These are phyloP conservation scores for Corythornis cristatus DNA, from an alignment of 2,113 vertebrate species.

Conservation along the genomic window DNA sequence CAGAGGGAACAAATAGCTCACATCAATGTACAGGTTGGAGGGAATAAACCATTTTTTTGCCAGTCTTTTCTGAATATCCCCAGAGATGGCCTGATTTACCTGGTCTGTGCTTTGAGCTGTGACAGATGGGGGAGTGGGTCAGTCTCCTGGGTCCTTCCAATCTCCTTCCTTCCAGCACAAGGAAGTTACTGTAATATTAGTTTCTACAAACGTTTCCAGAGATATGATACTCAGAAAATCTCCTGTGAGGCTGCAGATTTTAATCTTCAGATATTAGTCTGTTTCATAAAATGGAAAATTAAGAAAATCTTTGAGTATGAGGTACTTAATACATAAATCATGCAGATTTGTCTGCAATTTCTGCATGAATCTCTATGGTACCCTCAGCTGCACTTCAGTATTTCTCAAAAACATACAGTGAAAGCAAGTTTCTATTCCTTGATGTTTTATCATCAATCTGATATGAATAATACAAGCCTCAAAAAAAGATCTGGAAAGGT, in stretches of 20 bases:
- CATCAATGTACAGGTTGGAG: neutral
- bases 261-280: neutral
- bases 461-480: neutral
- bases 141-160: neutral
- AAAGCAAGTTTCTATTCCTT: neutral
- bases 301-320: neutral
- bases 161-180: neutral
- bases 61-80: neutral
- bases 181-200: neutral
- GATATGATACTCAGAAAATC: neutral
- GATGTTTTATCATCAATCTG: neutral
- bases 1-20: neutral
- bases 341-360: neutral
- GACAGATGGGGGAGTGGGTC: neutral
- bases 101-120: neutral
- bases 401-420: neutral
- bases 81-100: neutral
- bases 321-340: neutral
- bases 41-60: neutral
- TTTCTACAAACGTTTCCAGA: neutral
- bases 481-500: neutral
- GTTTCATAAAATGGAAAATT: neutral
- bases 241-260: neutral
- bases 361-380: neutral
- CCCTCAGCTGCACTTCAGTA: neutral